Percentiles rank a stretch among this genome's conserved stretches.
These are phyloP conservation scores for Drosophila paracracens DNA, from an alignment of 2,888 invertebrate species.

Conservation along the genomic window DNA sequence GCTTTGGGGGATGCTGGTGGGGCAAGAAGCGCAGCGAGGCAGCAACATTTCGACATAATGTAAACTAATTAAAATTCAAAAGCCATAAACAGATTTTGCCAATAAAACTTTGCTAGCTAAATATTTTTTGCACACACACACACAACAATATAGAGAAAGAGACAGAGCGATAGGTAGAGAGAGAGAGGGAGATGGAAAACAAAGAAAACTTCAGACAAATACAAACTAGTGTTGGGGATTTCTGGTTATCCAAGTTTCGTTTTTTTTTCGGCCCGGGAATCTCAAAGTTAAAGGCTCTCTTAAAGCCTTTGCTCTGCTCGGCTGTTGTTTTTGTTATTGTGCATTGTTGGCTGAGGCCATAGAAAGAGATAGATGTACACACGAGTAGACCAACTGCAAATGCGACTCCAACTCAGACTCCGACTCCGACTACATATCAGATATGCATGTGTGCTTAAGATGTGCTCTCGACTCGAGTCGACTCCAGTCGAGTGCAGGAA, in stretches of 20 bases:
- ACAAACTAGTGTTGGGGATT: slow-evolving; percentile 48
- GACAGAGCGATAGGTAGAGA: background rate
- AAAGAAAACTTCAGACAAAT: slow-evolving; percentile 71
- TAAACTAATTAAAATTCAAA: slow-evolving; percentile 85
- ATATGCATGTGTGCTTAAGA: slow-evolving; percentile 55
- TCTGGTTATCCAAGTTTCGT: slow-evolving; percentile 53
- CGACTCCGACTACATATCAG: slow-evolving; percentile 5
- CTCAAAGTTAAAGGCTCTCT: slow-evolving; percentile 64
- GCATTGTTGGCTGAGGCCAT: slow-evolving; percentile 59
- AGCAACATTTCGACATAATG: slow-evolving; percentile 80
- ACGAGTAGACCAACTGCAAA: background rate
- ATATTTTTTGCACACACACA: slow-evolving; percentile 70
- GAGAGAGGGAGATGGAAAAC: slow-evolving; percentile 40
- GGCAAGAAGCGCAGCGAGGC: slow-evolving; percentile 39
- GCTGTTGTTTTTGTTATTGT: slow-evolving; percentile 55
- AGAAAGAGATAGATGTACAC: slow-evolving; percentile 51
- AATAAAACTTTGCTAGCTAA: slow-evolving; percentile 84
- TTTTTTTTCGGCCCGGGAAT: slow-evolving; percentile 26
- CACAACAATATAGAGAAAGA: background rate
- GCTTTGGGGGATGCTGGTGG: background rate
- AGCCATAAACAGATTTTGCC: slow-evolving; percentile 84
- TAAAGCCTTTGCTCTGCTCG: slow-evolving; percentile 51
- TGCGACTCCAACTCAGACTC: background rate
- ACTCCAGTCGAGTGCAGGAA: slow-evolving; percentile 70
- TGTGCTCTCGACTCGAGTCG: slow-evolving; percentile 40